Base-by-base conservation (phyloP, 30 jellyfish, hydroid and myxozoan genomes). In the Aurelia coerulea region DNA sequence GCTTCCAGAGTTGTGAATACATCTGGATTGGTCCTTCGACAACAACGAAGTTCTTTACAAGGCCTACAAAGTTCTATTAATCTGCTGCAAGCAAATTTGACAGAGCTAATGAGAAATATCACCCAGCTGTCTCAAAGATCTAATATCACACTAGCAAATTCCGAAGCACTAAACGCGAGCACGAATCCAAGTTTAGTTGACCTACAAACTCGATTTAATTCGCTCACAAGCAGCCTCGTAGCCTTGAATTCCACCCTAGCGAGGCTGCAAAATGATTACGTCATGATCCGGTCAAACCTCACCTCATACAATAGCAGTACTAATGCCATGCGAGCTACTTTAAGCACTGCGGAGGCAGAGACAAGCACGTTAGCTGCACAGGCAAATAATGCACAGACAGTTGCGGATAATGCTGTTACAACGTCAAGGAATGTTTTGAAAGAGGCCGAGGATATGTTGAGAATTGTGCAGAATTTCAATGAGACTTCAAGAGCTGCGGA, bases 401-500 rank as follows among this genome's bases (percentile, higher is more conserved):
- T 51, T 16, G 88, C 94, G 5, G n/a, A 68, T 15, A 31, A 53
- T 74, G 94, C 94, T 35, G 78, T 76, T 2, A 29, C 68, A 10
- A 39, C 83, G 39, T 73, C 94, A 5, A 85, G 17, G 14, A 41
- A 13, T 50, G 73, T 85, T 19, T 68, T 42, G 33, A 49, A 46
- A 35, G 88, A 74, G 31, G 88, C 88, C 10, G 83, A 85, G 29
- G 77, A 67, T 15, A 85, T 76, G 88, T 51, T 73, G 84, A 66
- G 78, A 39, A 76, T 85, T 31, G 81, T 85, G 75, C 83, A 64
- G 59, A 74, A 85, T 56, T 85, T 85, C 71, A 85, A 85, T 56
- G 54, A 70, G 67, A 76, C 94, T 2, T 65, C 88, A 19, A 65
- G 35, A 6, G 78, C 67, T 41, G 88, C 94, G 15, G 84, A 74